Base-by-base conservation (phyloP, 2,113 vertebrate genomes). In the Echinops telfairi region DNA sequence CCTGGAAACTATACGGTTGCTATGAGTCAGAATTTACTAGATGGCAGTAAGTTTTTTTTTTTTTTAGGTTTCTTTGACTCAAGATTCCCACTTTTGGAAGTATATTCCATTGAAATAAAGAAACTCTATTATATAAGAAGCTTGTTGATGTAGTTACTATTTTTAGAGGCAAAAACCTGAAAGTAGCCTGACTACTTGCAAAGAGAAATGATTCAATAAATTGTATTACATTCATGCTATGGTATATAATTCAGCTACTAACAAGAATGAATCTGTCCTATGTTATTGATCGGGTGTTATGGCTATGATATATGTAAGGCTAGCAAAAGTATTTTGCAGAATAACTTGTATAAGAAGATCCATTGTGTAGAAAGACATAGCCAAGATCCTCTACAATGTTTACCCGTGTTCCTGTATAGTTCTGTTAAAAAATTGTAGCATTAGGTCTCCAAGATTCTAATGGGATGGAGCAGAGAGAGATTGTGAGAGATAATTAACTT, bases 321-420 rank as follows among this genome's bases (percentile, higher is more conserved):
- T 3, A 47, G 16, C 47, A 53, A 86, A 88, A 86, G 6, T 93
- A 78, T 73, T 83, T 93, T 89, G 62, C 33, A 53, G 88, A 87
- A 53, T 84, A 60, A 66, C 38, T 64, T 66, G 20, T 25, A 16
- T 83, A 86, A 62, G 38, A 88, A 82, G 27, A 88, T 19, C 2
- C 71, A 68, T 86, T 73, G 38, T 79, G 1, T 66, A 29, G 76
- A 85, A 71, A 19, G 4, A 73, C 62, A 57, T 81, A 91, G 80
- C 25, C 31, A 38, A 77, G 71, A 87, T 83, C 58, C 9, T 79
- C 14, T 43, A 11, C 60, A 31, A 53, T 1, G 7, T 70, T 2
- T 68, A n/a, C 27, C 16, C 88, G 10, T 80, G 19, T 89, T 95
- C 80, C n/a, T 64, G 15, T 47, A 71, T 81, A 19, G 81, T 87